phyloP scores from a whole-genome alignment of 2,113 vertebrate genomes.

The Astur gentilis region DNA sequence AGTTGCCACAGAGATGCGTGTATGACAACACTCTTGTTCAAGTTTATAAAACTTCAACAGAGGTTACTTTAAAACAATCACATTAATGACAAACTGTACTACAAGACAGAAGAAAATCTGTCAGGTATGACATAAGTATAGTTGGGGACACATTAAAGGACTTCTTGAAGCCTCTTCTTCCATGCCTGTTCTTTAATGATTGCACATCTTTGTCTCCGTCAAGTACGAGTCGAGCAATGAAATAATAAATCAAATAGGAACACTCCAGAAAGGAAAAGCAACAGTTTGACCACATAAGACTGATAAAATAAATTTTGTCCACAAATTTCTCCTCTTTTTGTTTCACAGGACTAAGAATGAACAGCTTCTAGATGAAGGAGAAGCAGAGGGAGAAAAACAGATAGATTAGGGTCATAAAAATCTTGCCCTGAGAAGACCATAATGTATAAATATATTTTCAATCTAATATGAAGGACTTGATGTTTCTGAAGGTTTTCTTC shows the following conservation, averaged over 20 bases:
- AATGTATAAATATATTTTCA: neutral
- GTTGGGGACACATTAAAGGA: neutral
- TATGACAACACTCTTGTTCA: neutral
- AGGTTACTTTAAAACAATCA: neutral
- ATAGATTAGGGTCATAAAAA: neutral
- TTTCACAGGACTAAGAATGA: neutral
- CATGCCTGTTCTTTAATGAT: neutral
- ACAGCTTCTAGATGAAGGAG: neutral
- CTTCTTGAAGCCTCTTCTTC: neutral
- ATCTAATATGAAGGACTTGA: neutral
- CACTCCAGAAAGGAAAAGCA: neutral
- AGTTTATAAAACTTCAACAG: neutral
- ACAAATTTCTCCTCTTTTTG: neutral
- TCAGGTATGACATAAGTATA: neutral
- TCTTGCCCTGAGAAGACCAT: neutral
- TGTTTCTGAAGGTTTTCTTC: neutral
- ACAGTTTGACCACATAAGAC: neutral
- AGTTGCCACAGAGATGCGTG: neutral
- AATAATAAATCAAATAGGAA: neutral
- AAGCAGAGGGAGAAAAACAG: neutral
- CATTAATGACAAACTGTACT: neutral
- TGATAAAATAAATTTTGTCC: neutral
- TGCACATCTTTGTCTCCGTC: neutral
- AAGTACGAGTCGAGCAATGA: neutral
- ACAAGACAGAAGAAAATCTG: neutral